Evolutionary conservation across 2,113 vertebrate genomes (phyloP), one percentile per base, ranked within the genome.

Genomic region (Balaeniceps rex): DNA sequence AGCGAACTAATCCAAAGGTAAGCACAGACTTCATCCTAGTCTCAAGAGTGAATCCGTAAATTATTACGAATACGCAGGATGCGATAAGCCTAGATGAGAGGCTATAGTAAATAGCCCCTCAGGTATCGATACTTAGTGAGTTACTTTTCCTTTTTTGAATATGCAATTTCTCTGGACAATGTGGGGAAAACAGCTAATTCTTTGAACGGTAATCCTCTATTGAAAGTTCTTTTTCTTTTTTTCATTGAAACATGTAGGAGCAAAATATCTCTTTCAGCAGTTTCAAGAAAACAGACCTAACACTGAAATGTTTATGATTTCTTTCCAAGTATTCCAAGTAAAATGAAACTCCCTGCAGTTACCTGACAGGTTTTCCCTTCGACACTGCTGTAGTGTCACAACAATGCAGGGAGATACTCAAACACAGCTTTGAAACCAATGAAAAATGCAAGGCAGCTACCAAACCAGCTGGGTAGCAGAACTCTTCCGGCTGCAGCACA

Each of bases 1-100:
- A 99, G 97, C 98, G 99, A 97, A 99, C 99, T 96, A 99, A 99
- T 93, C 99, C 99, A 94, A 99, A 99, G 98, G 99, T 99, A 95
- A 77, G 69, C 33, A 17, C 28, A 60, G 42, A 7, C 28, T 70
- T 22, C 29, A 29, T n/a, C 34, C 42, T 12, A 17, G 6, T 12
- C 58, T 40, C 19, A 24, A 19, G 82, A 22, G 44, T 46, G 57
- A 26, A 49, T 60, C 69, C 4, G 0, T 54, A 24, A 83, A 29
- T 63, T 23, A 25, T 25, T 60, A 54, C 2, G 4, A 31, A 15
- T 7, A 12, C 16, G 21, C 49, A 63, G 14, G 13, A 46, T 66
- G 63, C 46, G 14, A 34, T 18, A 12, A 40, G 11, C 11, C 36
- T 60, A 10, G 42, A 11, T 18, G 38, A 65, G 33, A 21, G 8